Percentiles rank a stretch among this genome's conserved stretches.
Conservation (phyloP, 2,888 invertebrate genomes). For the Tribolium freemani region DNA sequence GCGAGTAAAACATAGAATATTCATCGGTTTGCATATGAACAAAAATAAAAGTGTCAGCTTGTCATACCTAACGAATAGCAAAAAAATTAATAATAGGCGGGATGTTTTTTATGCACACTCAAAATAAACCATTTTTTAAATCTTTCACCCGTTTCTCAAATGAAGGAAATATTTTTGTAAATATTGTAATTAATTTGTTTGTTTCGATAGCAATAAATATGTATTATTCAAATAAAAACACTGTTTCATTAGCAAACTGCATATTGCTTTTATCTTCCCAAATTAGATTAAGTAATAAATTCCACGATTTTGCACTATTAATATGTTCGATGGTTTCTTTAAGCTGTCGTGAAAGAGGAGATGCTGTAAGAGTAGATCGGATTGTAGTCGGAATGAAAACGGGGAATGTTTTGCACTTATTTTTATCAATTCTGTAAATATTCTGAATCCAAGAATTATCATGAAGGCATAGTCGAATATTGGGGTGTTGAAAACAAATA, state of each 20-base stretch:
- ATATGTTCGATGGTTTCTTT: too few relatives aligned
- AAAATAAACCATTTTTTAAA: not conserved
- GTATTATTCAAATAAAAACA: slow-evolving; percentile 4
- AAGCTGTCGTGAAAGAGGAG: too few relatives aligned
- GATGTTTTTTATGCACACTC: slow-evolving; percentile 1
- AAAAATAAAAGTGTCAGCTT: slow-evolving; percentile 3
- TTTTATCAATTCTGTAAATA: too few relatives aligned
- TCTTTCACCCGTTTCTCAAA: not conserved
- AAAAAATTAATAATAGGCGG: not conserved
- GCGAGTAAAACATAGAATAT: not conserved
- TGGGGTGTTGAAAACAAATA: too few relatives aligned
- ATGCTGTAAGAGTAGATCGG: too few relatives aligned
- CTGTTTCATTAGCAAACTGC: slow-evolving; percentile 7
- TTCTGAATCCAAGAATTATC: too few relatives aligned
- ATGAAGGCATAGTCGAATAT: too few relatives aligned
- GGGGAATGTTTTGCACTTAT: too few relatives aligned
- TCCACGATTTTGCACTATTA: not conserved
- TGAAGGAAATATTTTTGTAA: not conserved
- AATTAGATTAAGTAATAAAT: slow-evolving; percentile 5
- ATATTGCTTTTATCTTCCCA: not conserved
- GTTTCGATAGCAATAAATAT: not conserved
- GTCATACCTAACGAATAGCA: slow-evolving; percentile 1
- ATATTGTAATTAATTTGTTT: not conserved
- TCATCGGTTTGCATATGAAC: not conserved
- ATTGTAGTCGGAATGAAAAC: too few relatives aligned